phyloP scores from a whole-genome alignment of 2,113 vertebrate genomes.

The Planiliza haematocheilus region DNA sequence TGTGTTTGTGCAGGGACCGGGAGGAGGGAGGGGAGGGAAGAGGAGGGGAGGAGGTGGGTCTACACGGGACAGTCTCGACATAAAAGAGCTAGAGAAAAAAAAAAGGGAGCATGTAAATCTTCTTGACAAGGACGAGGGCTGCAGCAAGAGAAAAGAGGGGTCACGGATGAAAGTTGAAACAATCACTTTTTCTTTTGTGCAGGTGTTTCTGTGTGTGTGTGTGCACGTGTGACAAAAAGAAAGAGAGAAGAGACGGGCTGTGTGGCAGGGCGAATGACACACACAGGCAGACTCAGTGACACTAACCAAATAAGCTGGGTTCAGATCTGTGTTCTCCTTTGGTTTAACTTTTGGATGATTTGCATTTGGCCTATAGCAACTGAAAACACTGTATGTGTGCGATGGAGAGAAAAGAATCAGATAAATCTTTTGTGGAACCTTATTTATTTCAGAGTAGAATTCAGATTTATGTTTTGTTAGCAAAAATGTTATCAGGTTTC shows the following conservation, averaged over 20 bases:
- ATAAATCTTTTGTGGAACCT: background rate
- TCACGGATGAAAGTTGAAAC: conserved; percentile 69
- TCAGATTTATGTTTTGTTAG: background rate
- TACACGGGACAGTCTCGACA: conserved; percentile 40
- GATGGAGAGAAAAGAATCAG: background rate
- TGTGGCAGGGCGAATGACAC: conserved; percentile 46
- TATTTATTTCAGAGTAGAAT: background rate
- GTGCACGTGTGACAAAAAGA: conserved; percentile 26
- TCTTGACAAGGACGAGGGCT: conserved; percentile 63
- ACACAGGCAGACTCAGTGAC: conserved; percentile 66
- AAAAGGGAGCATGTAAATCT: conserved; percentile 74
- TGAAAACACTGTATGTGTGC: conserved; percentile 18
- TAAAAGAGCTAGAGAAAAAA: conserved; percentile 45
- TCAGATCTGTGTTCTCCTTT: conserved; percentile 58
- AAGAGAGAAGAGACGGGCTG: background rate
- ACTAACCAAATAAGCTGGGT: conserved; percentile 77
- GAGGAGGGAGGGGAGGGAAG: conserved; percentile 8
- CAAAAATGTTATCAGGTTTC: background rate
- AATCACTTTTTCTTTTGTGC: conserved; percentile 75
- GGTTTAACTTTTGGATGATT: conserved; percentile 75
- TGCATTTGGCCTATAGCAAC: conserved; percentile 69
- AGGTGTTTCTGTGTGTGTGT: conserved; percentile 69
- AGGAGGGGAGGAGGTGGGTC: conserved; percentile 3
- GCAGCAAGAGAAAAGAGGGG: conserved; percentile 43
- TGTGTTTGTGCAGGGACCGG: conserved; percentile 80